Percentiles rank a stretch among this genome's conserved stretches.
phyloP scores from a whole-genome alignment of 2,113 vertebrate genomes.

The Amazona guildingii region DNA sequence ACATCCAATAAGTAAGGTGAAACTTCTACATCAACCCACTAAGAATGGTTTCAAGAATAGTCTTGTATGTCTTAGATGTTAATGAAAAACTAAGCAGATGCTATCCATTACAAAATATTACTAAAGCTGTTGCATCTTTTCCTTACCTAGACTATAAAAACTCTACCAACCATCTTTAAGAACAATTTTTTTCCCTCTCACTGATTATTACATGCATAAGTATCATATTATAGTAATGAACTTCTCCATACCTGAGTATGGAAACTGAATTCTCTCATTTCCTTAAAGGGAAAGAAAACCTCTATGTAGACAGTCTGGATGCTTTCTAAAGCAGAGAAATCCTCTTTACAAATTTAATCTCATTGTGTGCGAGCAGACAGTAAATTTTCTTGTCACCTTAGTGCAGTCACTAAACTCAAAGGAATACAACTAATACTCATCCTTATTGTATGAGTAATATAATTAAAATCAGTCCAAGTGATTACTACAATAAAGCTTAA shows the following conservation, averaged over 20 bases:
- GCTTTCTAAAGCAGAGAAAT: constrained; percentile 33
- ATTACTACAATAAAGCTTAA: not conserved
- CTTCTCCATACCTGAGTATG: not conserved
- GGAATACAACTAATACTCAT: not conserved
- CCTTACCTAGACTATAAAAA: not conserved
- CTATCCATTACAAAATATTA: not conserved
- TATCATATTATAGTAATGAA: not conserved
- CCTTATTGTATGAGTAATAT: not conserved
- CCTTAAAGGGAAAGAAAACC: not conserved
- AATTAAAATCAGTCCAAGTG: not conserved
- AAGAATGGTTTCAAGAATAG: not conserved
- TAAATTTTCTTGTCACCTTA: not conserved
- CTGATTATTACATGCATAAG: not conserved
- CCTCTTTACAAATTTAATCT: constrained; percentile 34
- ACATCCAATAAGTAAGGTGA: not conserved
- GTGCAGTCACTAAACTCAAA: not conserved
- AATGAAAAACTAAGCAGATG: not conserved
- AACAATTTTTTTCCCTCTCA: not conserved
- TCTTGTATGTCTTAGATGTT: not conserved
- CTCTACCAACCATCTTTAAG: not conserved
- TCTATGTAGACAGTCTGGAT: not conserved
- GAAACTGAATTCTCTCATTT: not conserved
- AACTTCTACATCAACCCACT: not conserved
- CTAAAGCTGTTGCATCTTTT: not conserved
- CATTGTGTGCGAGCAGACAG: not conserved